Evolutionary conservation across 2,888 invertebrate species (phyloP).

Genomic region (Plagodis dolabraria): DNA sequence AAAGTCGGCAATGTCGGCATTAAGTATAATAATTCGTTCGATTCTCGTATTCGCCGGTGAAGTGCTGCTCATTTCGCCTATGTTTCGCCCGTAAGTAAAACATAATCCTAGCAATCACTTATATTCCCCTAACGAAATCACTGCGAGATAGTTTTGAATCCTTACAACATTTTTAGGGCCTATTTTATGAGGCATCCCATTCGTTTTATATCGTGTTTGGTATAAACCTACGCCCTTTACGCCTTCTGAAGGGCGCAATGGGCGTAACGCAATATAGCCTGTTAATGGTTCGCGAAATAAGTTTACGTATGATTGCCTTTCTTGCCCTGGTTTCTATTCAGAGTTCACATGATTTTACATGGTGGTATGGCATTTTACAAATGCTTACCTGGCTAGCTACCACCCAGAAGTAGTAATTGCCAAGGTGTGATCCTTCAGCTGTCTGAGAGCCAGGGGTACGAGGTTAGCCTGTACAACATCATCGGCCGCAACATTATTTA

Average conservation of each 20-base stretch:
- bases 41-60: no score
- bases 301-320: slow-evolving; percentile 49
- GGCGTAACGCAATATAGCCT: slow-evolving; percentile 45
- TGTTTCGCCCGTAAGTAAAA: not conserved
- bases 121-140: slow-evolving; percentile 15
- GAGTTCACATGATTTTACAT: not conserved
- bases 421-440: no score
- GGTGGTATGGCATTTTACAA: no score
- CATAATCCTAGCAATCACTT: slow-evolving; percentile 1
- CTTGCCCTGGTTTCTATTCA: slow-evolving; percentile 13
- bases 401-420: no score
- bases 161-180: slow-evolving; percentile 26
- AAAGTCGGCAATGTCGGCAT: no score
- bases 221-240: slow-evolving; percentile 30
- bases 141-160: slow-evolving; percentile 35
- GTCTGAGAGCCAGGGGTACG: no score
- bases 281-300: slow-evolving; percentile 54
- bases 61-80: no score
- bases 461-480: no score
- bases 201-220: slow-evolving; percentile 33
- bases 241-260: slow-evolving; percentile 32
- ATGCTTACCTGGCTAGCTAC: no score
- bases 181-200: slow-evolving; percentile 35
- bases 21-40: no score
- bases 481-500: no score